A percentile compares a stretch with the other conserved stretches of the same genome.
Conservation (phyloP, 2,888 invertebrate genomes). For the Phlogophora meticulosa region DNA sequence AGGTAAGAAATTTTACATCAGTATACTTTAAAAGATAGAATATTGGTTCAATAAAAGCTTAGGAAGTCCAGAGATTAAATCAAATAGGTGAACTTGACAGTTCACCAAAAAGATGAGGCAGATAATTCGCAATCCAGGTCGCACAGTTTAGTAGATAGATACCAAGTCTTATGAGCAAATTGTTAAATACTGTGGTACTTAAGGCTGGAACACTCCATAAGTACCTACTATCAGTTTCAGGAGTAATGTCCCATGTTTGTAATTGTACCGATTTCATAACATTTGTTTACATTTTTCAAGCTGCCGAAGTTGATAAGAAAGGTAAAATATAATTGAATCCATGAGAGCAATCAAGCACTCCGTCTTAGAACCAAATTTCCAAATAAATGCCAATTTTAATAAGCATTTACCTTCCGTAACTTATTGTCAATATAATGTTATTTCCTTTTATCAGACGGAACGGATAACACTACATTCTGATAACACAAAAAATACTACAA, state of each 20-base stretch:
- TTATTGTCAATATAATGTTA: constrained; percentile 34
- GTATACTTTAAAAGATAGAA: neutral
- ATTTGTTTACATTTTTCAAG: constrained; percentile 59
- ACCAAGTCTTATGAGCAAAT: too few species aligned
- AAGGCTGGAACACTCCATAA: too few species aligned
- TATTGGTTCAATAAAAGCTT: too few species aligned
- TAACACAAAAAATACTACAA: constrained; percentile 67
- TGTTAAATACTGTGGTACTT: too few species aligned
- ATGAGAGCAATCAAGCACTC: too few species aligned
- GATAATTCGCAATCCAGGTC: too few species aligned
- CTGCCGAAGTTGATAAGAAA: constrained; percentile 66
- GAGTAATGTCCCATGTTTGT: neutral
- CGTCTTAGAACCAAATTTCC: too few species aligned
- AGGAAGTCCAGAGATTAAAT: too few species aligned
- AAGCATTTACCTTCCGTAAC: neutral
- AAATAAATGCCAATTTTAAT: too few species aligned
- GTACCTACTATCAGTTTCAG: neutral
- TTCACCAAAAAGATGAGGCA: too few species aligned
- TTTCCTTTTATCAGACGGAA: constrained; percentile 81
- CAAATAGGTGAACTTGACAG: neutral
- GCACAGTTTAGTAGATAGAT: too few species aligned
- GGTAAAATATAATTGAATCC: constrained; percentile 57
- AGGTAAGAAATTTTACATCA: constrained; percentile 69
- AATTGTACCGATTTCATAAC: neutral
- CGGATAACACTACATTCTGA: constrained; percentile 80